These are phyloP conservation scores for Campopleginae sp. DNA, from an alignment of 2,888 invertebrate genomes.

Conservation along the genomic window DNA sequence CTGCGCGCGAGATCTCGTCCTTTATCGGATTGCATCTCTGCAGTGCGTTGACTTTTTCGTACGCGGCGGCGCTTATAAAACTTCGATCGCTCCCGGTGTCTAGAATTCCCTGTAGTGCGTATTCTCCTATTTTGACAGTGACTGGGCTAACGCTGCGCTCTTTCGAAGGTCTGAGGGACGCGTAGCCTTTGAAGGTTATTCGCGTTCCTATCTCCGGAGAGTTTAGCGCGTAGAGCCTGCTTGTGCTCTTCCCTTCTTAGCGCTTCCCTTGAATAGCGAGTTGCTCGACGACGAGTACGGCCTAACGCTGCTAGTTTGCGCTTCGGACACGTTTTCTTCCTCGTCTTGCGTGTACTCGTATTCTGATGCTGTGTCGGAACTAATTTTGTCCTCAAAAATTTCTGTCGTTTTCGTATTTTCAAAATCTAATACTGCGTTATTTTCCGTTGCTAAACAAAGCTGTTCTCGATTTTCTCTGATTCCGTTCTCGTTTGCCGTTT, in stretches of 20 bases:
- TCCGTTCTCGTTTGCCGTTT: not conserved
- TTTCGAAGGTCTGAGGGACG: not conserved
- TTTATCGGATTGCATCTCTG: conserved; percentile 12
- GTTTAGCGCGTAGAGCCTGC: not conserved
- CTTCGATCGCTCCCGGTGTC: conserved; percentile 28
- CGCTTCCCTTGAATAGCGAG: not conserved
- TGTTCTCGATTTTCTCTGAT: not conserved
- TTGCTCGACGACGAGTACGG: not conserved
- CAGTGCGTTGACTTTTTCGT: not conserved
- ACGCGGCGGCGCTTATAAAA: conserved; percentile 12
- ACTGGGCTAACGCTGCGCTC: conserved; percentile 7
- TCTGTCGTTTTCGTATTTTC: not conserved
- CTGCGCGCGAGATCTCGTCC: conserved; percentile 11
- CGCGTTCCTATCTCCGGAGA: not conserved
- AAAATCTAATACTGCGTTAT: not conserved
- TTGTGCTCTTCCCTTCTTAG: not conserved
- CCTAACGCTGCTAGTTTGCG: not conserved
- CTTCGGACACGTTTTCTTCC: not conserved
- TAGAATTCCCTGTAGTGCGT: not conserved
- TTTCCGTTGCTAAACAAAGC: not conserved
- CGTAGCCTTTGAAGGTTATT: conserved; percentile 12
- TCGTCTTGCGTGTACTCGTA: conserved; percentile 6
- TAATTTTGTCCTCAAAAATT: not conserved
- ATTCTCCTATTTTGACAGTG: not conserved
- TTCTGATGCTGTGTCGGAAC: conserved; percentile 2